These are phyloP conservation scores for Apis florea DNA, from an alignment of 1,140 invertebrate genomes.

Conservation along the genomic window DNA sequence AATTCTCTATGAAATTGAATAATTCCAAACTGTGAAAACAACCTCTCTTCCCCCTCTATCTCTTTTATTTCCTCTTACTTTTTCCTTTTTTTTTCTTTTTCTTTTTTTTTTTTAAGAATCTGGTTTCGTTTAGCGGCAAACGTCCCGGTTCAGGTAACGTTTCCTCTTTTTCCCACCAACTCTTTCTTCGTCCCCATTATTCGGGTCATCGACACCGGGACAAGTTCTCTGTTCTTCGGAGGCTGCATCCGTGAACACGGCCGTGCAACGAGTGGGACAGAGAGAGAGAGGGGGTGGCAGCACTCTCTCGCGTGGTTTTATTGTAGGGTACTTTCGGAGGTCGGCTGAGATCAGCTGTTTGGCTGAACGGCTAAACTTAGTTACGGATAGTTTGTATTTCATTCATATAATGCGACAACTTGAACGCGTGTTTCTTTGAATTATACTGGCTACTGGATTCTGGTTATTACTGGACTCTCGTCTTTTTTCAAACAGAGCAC, in stretches of 20 bases:
- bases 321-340: conserved; percentile 46
- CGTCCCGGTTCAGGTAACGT: conserved; percentile 15
- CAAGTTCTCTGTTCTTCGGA: conserved; percentile 36
- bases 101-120: background rate
- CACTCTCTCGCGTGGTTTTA: conserved; percentile 43
- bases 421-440: conserved; percentile 17
- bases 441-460: background rate
- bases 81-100: background rate
- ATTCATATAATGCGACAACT: conserved; percentile 45
- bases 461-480: too few relatives aligned
- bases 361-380: conserved; percentile 45
- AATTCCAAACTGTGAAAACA: too few relatives aligned
- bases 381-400: conserved; percentile 50
- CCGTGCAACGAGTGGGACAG: background rate
- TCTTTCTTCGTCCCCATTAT: conserved; percentile 37
- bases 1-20: too few relatives aligned
- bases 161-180: background rate
- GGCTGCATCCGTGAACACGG: conserved; percentile 25
- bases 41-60: too few relatives aligned
- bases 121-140: background rate
- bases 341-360: conserved; percentile 45
- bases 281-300: background rate
- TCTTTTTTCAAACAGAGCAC: background rate
- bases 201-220: conserved; percentile 45
- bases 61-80: background rate